Percentiles rank a stretch among this genome's conserved stretches.
These are phyloP conservation scores for Rhopalosiphum padi DNA, from an alignment of 1,140 invertebrate genomes.

Conservation along the genomic window DNA sequence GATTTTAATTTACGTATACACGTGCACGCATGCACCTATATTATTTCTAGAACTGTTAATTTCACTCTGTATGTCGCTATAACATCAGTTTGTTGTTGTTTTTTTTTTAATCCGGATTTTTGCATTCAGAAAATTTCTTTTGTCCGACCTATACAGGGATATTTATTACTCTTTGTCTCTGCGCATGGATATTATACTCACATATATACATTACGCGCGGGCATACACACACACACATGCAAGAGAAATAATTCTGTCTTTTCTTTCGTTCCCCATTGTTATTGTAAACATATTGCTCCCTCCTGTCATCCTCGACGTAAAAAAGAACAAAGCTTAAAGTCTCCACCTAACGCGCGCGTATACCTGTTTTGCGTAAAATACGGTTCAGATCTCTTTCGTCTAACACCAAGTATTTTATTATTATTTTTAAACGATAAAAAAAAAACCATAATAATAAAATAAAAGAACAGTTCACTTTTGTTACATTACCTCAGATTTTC, in stretches of 20 bases:
- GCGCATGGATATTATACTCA: conserved; percentile 18
- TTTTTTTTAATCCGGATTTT: conserved; percentile 47
- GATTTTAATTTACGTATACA: conserved; percentile 15
- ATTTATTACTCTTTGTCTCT: conserved; percentile 58
- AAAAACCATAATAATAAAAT: conserved; percentile 12
- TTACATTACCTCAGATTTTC: conserved; percentile 77
- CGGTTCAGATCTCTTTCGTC: background rate
- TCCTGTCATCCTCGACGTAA: conserved; percentile 10
- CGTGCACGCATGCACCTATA: background rate
- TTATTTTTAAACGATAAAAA: conserved; percentile 31
- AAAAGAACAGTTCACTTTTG: conserved; percentile 62
- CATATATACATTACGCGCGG: background rate
- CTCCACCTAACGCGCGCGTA: conserved; percentile 2
- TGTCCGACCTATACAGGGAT: conserved; percentile 20
- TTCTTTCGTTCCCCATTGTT: conserved; percentile 52
- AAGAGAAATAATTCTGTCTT: conserved; percentile 54
- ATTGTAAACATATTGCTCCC: conserved; percentile 57
- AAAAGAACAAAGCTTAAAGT: conserved; percentile 53
- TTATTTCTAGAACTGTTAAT: conserved; percentile 14
- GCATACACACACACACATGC: background rate
- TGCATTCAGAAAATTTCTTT: conserved; percentile 41
- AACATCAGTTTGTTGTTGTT: background rate
- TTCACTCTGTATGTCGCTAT: background rate
- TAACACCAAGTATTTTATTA: conserved; percentile 38
- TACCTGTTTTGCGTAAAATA: conserved; percentile 31